Evolutionary conservation across 2,113 vertebrate species (phyloP), one percentile per base, ranked within the genome.

Genomic region (Callaeas wilsoni): DNA sequence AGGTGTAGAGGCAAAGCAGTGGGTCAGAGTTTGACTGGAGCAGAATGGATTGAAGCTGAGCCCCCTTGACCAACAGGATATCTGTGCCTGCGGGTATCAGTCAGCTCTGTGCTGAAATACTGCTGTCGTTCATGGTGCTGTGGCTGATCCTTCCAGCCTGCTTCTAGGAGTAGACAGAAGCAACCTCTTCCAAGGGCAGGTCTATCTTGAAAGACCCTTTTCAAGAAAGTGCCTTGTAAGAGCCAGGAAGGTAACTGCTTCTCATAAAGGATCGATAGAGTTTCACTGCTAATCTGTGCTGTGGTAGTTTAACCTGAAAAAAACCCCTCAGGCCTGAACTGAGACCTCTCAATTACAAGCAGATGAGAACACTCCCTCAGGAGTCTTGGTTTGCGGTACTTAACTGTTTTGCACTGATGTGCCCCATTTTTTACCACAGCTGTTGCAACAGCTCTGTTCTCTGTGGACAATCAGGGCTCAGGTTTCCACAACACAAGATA

Each of bases 271-370:
- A 90, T 70, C 39, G 10, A 82, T 62, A 49, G 15, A 67, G 25
- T 87, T 68, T 64, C 44, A 60, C 63, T 53, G 33, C 68, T 89
- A 46, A 84, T 94, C 57, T 4, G 5, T 87, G 55, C 73, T 73
- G n/a, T 89, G 46, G 71, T 78, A 92, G 46, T 83, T 89, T 89
- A 91, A 89, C 70, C 60, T 84, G 76, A 62, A 84, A 85, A 92
- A 96, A 79, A 0, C 1, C 60, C 89, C 79, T 92, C 87, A 85
- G 52, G 32, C 63, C 63, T 59, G 70, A 90, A 41, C 27, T 44
- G 67, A 86, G 76, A 77, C 50, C 13, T 93, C 83, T 92, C 88
- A 92, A 78, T 94, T 90, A 77, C 57, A 52, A 15, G 49, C 64
- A 59, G 76, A 81, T 74, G 67, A 81, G 78, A 93, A 50, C 46